Evolutionary conservation across 2,797 vertebrate species (phyloP).

Genomic region (Tinamus major): DNA sequence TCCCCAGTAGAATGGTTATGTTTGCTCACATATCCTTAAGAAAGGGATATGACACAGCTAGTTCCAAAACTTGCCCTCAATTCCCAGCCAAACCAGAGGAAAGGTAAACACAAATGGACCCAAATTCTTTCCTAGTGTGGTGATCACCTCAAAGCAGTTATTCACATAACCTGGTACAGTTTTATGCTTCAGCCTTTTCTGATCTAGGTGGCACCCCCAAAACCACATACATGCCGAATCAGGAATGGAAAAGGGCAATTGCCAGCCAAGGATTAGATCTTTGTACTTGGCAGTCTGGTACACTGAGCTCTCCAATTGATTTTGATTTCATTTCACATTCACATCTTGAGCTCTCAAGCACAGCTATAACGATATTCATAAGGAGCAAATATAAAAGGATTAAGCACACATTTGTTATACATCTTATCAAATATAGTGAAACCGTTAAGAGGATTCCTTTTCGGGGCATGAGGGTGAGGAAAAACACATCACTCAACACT

Average conservation of each 20-base stretch:
- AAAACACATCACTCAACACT: background rate
- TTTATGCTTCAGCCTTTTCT: background rate
- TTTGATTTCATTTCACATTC: background rate
- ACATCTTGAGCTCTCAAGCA: background rate
- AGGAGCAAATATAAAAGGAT: background rate
- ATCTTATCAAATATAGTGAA: background rate
- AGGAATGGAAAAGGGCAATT: background rate
- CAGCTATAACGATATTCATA: background rate
- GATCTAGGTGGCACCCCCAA: background rate
- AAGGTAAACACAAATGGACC: background rate
- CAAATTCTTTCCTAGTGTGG: background rate
- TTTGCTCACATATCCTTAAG: background rate
- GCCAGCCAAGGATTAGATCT: background rate
- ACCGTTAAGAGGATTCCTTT: fast-evolving
- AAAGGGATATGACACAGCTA: background rate
- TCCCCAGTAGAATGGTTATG: background rate
- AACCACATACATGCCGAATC: background rate
- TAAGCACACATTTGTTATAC: fast-evolving
- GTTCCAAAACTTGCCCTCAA: background rate
- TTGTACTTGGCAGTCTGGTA: background rate
- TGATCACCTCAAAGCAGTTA: background rate
- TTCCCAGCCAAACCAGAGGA: background rate
- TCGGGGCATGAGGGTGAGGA: background rate
- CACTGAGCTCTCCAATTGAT: background rate
- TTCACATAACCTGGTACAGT: background rate